These are phyloP conservation scores for Neoaliturus tenellus DNA, from an alignment of 2,888 invertebrate genomes.

Conservation along the genomic window DNA sequence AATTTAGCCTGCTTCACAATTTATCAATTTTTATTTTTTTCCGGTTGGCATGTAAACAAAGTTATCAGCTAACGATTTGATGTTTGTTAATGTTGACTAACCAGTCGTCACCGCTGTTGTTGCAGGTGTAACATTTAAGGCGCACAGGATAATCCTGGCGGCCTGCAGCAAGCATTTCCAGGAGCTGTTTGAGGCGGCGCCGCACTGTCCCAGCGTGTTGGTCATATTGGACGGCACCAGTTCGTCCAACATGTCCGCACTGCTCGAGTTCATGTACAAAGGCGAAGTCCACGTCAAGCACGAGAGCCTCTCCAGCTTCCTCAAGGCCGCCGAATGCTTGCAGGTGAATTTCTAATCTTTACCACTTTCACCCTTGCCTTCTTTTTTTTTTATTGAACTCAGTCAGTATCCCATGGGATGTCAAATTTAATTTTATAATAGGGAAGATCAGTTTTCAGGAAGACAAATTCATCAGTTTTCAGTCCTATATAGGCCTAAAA, in stretches of 20 bases:
- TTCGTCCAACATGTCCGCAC: slow-evolving; percentile 92
- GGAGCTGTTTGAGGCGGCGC: slow-evolving; percentile 92
- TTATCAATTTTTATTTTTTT: too few species aligned
- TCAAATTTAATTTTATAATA: too few species aligned
- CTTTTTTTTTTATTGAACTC: too few species aligned
- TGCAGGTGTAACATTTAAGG: slow-evolving; percentile 93
- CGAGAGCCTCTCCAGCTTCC: slow-evolving; percentile 92
- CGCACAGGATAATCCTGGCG: slow-evolving; percentile 93
- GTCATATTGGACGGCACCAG: slow-evolving; percentile 94
- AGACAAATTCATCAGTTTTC: too few species aligned
- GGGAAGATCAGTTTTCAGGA: too few species aligned
- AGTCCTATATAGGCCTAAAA: too few species aligned
- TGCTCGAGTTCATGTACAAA: slow-evolving; percentile 96
- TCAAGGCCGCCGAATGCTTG: slow-evolving; percentile 93
- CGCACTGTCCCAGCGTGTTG: slow-evolving; percentile 85
- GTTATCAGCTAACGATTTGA: too few species aligned
- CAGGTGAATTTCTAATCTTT: slow-evolving; percentile 80
- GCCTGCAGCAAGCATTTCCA: slow-evolving; percentile 96
- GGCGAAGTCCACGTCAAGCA: slow-evolving; percentile 96
- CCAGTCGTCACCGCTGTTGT: slow-evolving; percentile 66
- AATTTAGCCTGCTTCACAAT: too few species aligned
- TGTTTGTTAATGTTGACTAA: too few species aligned
- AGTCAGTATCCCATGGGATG: too few species aligned
- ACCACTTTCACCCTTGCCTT: too few species aligned
- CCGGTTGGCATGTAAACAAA: too few species aligned